Evolutionary conservation across 2,113 vertebrate species (phyloP).

Genomic region (Meleagris gallopavo): DNA sequence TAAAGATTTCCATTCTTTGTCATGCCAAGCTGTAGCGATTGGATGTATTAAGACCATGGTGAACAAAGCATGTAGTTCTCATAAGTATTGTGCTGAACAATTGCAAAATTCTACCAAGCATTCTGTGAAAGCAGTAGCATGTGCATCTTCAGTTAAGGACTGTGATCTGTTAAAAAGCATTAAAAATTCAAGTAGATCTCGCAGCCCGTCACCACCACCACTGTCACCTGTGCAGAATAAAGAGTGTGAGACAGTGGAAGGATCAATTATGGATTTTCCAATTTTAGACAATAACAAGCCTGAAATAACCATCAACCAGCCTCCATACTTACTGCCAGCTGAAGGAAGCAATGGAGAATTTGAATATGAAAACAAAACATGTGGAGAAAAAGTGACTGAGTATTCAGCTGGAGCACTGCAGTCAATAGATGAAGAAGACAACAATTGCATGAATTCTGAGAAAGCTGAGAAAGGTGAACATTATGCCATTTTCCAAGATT

Average conservation of each 20-base stretch:
- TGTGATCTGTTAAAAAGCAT: slow-evolving; percentile 60
- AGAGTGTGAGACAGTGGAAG: slow-evolving; percentile 77
- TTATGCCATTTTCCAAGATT: slow-evolving; percentile 84
- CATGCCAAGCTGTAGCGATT: slow-evolving; percentile 81
- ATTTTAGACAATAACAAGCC: slow-evolving; percentile 71
- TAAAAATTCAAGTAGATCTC: slow-evolving; percentile 71
- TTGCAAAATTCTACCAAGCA: slow-evolving; percentile 59
- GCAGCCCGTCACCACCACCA: slow-evolving; percentile 89
- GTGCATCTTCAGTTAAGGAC: slow-evolving; percentile 58
- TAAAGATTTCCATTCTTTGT: slow-evolving; percentile 83
- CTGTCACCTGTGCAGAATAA: slow-evolving; percentile 87
- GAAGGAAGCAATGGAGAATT: slow-evolving; percentile 65
- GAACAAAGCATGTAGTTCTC: slow-evolving; percentile 77
- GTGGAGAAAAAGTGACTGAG: slow-evolving; percentile 23
- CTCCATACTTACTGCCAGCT: slow-evolving; percentile 85
- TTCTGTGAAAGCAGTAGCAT: slow-evolving; percentile 50
- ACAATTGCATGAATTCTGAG: slow-evolving; percentile 48
- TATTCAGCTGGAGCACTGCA: slow-evolving; percentile 24
- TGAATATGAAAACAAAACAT: slow-evolving; percentile 52
- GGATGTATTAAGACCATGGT: slow-evolving; percentile 79
- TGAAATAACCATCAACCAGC: slow-evolving; percentile 77
- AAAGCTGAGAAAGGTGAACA: slow-evolving; percentile 75
- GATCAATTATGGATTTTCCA: slow-evolving; percentile 67
- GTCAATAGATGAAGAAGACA: slow-evolving; percentile 40
- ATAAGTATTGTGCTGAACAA: slow-evolving; percentile 73